Conservation (phyloP, 2,888 invertebrate genomes). For the Ectemnius continuus region DNA sequence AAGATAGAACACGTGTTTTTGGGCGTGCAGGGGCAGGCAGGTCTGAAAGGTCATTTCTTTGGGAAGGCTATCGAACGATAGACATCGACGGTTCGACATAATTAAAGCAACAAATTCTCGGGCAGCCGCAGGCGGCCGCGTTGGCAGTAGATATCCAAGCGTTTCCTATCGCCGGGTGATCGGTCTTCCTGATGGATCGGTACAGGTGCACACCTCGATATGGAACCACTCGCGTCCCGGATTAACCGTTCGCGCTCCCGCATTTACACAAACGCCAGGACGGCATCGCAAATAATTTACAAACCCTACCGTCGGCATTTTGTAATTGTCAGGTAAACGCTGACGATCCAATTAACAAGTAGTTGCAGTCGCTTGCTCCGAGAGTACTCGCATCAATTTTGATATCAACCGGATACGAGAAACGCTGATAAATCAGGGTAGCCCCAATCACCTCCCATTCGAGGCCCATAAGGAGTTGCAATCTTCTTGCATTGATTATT, state of each 20-base stretch:
- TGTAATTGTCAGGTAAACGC: slow-evolving; percentile 49
- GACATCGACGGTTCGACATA: slow-evolving; percentile 59
- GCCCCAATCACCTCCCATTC: neutral
- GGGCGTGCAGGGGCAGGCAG: too few species aligned
- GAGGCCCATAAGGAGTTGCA: neutral
- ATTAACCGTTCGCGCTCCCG: slow-evolving; percentile 40
- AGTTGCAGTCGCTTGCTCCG: neutral
- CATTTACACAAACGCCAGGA: slow-evolving; percentile 9
- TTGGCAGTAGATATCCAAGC: slow-evolving; percentile 59
- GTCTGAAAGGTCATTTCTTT: slow-evolving; percentile 29
- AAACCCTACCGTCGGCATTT: slow-evolving; percentile 12
- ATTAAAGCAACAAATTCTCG: slow-evolving; percentile 66
- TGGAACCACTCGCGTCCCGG: slow-evolving; percentile 54
- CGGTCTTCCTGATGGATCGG: slow-evolving; percentile 71
- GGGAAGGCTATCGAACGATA: slow-evolving; percentile 46
- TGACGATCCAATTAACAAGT: slow-evolving; percentile 52
- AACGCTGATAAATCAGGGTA: neutral
- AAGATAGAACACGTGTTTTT: too few species aligned
- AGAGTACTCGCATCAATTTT: neutral
- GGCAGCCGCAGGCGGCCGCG: slow-evolving; percentile 41
- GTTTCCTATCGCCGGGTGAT: slow-evolving; percentile 65
- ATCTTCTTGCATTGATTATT: too few species aligned
- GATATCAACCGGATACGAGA: neutral
- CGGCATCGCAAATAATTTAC: slow-evolving; percentile 40
- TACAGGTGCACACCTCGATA: slow-evolving; percentile 70